These are phyloP conservation scores for Petrocephalus zakoni DNA, from an alignment of 2,113 vertebrate genomes.

Conservation along the genomic window DNA sequence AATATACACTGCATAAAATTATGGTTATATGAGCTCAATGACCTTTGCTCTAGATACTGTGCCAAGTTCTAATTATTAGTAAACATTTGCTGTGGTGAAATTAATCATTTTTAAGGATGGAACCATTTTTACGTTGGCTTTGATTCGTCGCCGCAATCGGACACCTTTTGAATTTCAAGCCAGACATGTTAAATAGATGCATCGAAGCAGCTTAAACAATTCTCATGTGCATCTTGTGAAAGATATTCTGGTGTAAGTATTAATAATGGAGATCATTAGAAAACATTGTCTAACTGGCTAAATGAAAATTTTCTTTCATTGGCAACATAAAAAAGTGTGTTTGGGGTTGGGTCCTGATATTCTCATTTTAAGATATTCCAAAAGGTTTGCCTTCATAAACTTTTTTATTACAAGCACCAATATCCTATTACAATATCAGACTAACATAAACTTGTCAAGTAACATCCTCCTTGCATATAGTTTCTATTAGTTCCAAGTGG, in stretches of 20 bases:
- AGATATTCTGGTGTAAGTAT: neutral
- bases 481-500: neutral
- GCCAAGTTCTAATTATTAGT: neutral
- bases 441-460: neutral
- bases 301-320: neutral
- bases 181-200: constrained; percentile 11
- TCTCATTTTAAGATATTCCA: neutral
- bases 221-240: neutral
- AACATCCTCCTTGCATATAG: neutral
- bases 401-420: neutral
- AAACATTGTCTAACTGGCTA: neutral
- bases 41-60: neutral
- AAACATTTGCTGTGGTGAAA: neutral
- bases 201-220: constrained; percentile 2
- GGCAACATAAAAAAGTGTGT: neutral
- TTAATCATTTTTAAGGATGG: neutral
- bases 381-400: neutral
- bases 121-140: neutral
- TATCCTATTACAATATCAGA: neutral
- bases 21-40: neutral
- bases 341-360: neutral
- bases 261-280: neutral
- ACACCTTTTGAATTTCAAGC: constrained; percentile 5
- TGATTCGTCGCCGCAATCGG: neutral
- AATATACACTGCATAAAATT: neutral